phyloP scores from a whole-genome alignment of 2,113 vertebrate genomes.

The Rhinogobius similis region DNA sequence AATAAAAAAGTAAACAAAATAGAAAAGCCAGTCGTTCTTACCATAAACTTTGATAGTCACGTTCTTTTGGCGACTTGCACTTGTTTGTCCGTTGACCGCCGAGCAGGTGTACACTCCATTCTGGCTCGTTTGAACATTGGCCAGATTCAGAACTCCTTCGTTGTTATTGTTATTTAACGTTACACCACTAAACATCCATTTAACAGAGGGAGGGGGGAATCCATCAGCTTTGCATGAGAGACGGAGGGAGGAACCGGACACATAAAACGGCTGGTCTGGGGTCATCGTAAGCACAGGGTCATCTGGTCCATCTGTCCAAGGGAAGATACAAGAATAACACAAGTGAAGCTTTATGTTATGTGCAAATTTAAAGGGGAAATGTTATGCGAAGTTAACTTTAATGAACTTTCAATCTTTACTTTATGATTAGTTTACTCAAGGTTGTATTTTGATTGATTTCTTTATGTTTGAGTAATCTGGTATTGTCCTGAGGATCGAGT shows the following conservation, averaged over 20 bases:
- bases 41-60: slow-evolving; percentile 60
- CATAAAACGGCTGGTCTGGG: slow-evolving; percentile 59
- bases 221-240: slow-evolving; percentile 69
- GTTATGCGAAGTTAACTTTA: too few relatives aligned
- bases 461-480: too few relatives aligned
- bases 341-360: background rate
- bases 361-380: too few relatives aligned
- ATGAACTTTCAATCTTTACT: too few relatives aligned
- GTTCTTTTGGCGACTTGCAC: slow-evolving; percentile 15
- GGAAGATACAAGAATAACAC: background rate
- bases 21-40: slow-evolving; percentile 36
- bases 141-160: slow-evolving; percentile 53
- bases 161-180: slow-evolving; percentile 14
- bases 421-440: too few relatives aligned
- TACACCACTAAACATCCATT: slow-evolving; percentile 61
- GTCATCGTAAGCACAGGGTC: slow-evolving; percentile 48
- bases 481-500: too few relatives aligned
- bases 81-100: slow-evolving; percentile 52
- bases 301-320: slow-evolving; percentile 73
- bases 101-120: slow-evolving; percentile 69
- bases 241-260: slow-evolving; percentile 55
- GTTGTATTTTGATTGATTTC: too few relatives aligned
- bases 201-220: slow-evolving; percentile 43
- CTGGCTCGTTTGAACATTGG: slow-evolving; percentile 54
- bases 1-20: background rate